Percentiles rank a stretch among this genome's conserved stretches.
phyloP scores from a whole-genome alignment of 2,113 vertebrate genomes.

The Leucopternis melanops region DNA sequence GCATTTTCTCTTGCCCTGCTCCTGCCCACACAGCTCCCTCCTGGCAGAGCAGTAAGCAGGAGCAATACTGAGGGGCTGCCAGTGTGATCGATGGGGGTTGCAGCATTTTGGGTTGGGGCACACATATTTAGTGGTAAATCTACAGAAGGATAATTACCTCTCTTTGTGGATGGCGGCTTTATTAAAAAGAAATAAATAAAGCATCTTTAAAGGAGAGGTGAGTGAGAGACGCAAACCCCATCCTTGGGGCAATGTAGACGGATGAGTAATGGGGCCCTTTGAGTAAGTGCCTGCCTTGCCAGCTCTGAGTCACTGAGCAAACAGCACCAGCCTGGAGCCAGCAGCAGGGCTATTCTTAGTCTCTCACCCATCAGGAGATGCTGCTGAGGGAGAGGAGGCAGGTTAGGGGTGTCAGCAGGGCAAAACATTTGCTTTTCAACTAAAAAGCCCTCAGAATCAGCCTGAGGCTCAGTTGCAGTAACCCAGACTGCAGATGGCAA shows the following conservation, averaged over 20 bases:
- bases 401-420: not conserved
- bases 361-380: not conserved
- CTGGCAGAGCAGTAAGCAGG: not conserved
- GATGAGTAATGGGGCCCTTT: constrained; percentile 58
- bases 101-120: not conserved
- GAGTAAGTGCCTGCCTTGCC: constrained; percentile 35
- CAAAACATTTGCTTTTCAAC: not conserved
- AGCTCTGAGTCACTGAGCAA: constrained; percentile 62
- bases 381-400: not conserved
- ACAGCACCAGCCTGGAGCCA: constrained; percentile 50
- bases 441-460: not conserved
- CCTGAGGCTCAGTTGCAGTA: not conserved
- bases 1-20: not conserved
- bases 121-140: not conserved
- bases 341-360: constrained; percentile 46
- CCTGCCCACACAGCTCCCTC: not conserved
- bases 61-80: not conserved
- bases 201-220: not conserved
- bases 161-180: not conserved
- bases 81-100: not conserved
- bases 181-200: constrained; percentile 25
- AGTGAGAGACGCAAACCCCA: not conserved
- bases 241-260: constrained; percentile 31
- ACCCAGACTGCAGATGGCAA: not conserved
- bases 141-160: not conserved